Conservation (phyloP, 2,113 vertebrate species). For the Gallinago media region DNA sequence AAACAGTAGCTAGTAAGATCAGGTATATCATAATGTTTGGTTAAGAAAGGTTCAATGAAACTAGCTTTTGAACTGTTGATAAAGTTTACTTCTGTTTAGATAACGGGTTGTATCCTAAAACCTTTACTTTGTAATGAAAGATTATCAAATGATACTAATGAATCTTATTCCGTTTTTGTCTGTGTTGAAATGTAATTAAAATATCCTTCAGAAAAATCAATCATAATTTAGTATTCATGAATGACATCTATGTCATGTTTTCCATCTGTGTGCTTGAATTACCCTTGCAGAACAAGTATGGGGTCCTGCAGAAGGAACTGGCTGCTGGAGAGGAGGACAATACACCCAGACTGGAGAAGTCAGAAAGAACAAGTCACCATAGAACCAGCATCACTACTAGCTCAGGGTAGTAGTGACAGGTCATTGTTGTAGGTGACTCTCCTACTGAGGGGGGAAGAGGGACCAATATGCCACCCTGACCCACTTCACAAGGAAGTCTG, state of each 20-base stretch:
- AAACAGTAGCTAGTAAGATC: not conserved
- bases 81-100: not conserved
- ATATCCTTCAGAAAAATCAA: not conserved
- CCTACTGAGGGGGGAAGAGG: too few species aligned
- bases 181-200: not conserved
- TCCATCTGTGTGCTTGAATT: not conserved
- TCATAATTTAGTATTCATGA: fast-evolving
- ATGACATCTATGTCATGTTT: fast-evolving
- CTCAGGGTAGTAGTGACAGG: too few species aligned
- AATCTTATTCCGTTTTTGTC: not conserved
- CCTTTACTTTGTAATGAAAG: not conserved
- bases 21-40: not conserved
- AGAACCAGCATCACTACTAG: too few species aligned
- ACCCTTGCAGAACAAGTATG: too few species aligned
- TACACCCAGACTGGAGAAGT: too few species aligned
- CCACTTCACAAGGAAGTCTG: too few species aligned
- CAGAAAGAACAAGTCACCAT: too few species aligned
- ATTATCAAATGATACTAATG: not conserved
- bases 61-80: not conserved
- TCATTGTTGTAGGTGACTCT: too few species aligned
- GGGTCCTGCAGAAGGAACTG: too few species aligned
- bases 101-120: not conserved
- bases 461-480: too few species aligned
- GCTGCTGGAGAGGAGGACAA: too few species aligned
- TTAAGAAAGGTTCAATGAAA: not conserved